phyloP scores from a whole-genome alignment of 2,888 invertebrate species.

The Lasioglossum oenotherae region DNA sequence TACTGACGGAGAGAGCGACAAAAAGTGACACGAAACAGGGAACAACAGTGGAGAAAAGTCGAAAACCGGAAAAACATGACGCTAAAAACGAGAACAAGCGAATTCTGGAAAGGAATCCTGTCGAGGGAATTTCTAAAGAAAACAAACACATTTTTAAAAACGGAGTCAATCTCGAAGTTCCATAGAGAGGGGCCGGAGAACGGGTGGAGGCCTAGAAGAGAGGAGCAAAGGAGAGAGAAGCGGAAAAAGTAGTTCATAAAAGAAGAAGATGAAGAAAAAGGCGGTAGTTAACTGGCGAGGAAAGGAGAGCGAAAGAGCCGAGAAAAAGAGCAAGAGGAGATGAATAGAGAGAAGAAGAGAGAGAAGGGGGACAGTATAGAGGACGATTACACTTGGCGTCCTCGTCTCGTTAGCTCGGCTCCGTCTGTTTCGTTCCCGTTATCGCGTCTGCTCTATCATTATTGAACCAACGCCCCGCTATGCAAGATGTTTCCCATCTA shows the following conservation, averaged over 20 bases:
- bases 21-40: neutral
- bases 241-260: neutral
- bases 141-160: neutral
- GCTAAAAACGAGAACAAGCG: neutral
- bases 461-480: slow-evolving; percentile 63
- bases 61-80: neutral
- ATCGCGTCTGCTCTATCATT: slow-evolving; percentile 64
- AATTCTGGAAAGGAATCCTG: neutral
- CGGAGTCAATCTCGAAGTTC: neutral
- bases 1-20: neutral
- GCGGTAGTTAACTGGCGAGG: neutral
- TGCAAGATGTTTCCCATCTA: slow-evolving; percentile 64
- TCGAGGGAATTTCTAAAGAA: neutral
- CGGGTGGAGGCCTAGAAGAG: neutral
- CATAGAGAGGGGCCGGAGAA: neutral
- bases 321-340: neutral
- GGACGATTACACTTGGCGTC: slow-evolving; percentile 28
- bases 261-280: neutral
- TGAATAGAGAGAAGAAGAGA: slow-evolving; percentile 18
- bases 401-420: slow-evolving; percentile 37
- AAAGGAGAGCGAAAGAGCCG: neutral
- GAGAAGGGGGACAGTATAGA: slow-evolving; percentile 11
- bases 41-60: neutral
- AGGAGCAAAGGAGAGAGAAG: neutral
- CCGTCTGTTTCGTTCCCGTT: slow-evolving; percentile 58